These are phyloP conservation scores for Harpagoxenus sublaevis DNA, from an alignment of 2,888 invertebrate species.

Conservation along the genomic window DNA sequence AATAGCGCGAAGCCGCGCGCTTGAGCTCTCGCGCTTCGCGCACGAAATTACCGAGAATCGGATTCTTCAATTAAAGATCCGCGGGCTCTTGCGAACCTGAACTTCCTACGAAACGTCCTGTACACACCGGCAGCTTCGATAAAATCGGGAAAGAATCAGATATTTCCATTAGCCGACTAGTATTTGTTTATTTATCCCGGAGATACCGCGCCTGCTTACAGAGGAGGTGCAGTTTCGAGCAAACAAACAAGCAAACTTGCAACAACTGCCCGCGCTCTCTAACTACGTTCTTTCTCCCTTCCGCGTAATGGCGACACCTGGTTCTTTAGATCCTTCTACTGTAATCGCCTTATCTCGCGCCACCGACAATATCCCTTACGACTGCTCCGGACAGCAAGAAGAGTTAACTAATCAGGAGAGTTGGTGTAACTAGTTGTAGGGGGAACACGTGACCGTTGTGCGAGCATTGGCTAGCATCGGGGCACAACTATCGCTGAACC, in stretches of 20 bases:
- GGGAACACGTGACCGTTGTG: slow-evolving; percentile 39
- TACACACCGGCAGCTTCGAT: not conserved
- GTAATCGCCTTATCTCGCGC: slow-evolving; percentile 38
- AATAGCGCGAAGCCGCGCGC: not conserved
- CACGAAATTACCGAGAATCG: not conserved
- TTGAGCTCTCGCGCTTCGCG: not conserved
- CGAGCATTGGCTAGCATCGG: not conserved
- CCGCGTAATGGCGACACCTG: slow-evolving; percentile 17
- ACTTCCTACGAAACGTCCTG: not conserved
- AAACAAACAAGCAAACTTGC: not conserved
- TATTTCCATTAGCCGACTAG: slow-evolving; percentile 1
- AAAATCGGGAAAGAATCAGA: not conserved
- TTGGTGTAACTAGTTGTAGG: slow-evolving; percentile 34
- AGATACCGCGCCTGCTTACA: too few relatives aligned
- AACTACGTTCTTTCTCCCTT: not conserved
- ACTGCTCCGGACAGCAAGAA: slow-evolving; percentile 37
- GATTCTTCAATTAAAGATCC: not conserved
- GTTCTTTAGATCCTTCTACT: slow-evolving; percentile 29
- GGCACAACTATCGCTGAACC: not conserved
- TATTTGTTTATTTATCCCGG: slow-evolving; percentile 17
- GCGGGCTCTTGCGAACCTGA: not conserved
- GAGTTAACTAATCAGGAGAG: slow-evolving; percentile 47
- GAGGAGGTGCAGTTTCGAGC: too few relatives aligned
- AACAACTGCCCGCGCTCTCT: not conserved
- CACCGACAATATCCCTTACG: slow-evolving; percentile 27